Evolutionary conservation across 2,797 vertebrate species (phyloP).

Genomic region (Parotocinclus haroldoi): DNA sequence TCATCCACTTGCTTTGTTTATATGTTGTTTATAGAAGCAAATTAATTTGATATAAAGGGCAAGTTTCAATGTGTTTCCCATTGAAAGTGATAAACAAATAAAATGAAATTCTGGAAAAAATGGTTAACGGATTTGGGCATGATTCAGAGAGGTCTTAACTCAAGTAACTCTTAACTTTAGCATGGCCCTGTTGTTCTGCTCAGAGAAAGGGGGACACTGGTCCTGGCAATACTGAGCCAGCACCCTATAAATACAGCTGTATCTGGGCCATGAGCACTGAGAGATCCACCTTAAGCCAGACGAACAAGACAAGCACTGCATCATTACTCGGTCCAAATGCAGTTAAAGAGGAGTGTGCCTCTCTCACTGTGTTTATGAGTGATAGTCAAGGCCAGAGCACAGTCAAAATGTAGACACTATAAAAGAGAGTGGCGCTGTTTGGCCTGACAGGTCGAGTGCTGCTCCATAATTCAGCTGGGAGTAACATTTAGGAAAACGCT

Average conservation of each 20-base stretch:
- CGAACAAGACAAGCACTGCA: conserved; percentile 27
- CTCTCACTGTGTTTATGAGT: conserved; percentile 8
- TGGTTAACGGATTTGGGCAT: no score
- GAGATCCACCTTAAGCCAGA: conserved; percentile 11
- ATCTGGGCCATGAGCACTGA: conserved; percentile 54
- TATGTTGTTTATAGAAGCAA: no score
- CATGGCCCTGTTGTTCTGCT: conserved; percentile 46
- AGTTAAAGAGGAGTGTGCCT: conserved; percentile 7
- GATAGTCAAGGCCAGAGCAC: not conserved
- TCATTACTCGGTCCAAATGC: conserved; percentile 12
- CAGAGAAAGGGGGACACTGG: conserved; percentile 32
- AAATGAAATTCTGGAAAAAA: no score
- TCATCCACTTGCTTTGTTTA: no score
- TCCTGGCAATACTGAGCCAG: conserved; percentile 39
- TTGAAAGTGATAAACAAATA: no score
- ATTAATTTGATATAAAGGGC: no score
- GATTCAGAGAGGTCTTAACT: not conserved
- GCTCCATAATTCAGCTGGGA: not conserved
- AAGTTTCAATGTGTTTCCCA: no score
- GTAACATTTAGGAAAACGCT: not conserved
- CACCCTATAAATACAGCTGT: conserved; percentile 72
- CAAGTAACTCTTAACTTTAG: conserved; percentile 36
- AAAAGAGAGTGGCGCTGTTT: not conserved
- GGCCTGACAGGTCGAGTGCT: not conserved
- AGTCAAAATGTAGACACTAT: not conserved